Conservation (phyloP, 2,888 invertebrate genomes). For the Troides helena region DNA sequence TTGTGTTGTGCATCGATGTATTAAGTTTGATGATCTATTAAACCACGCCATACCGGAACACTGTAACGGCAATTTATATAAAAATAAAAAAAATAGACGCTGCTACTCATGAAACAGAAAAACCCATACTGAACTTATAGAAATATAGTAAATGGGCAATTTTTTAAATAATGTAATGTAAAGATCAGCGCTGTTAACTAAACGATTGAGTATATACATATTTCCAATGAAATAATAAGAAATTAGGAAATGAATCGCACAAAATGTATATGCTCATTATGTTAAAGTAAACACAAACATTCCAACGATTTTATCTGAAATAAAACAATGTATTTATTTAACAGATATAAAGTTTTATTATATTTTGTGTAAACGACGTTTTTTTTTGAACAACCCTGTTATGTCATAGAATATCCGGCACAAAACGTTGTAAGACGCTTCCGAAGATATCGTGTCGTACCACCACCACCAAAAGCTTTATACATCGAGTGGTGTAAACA, state of each 20-base stretch:
- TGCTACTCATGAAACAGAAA: background rate
- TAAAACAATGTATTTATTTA: background rate
- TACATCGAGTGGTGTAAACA: background rate
- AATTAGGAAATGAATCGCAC: background rate
- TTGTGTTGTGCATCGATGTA: background rate
- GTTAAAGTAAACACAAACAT: background rate
- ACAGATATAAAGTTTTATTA: background rate
- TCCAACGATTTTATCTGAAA: background rate
- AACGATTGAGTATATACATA: background rate
- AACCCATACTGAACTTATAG: too few relatives aligned
- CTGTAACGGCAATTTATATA: background rate
- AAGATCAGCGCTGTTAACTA: background rate
- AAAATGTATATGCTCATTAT: slow-evolving; percentile 4
- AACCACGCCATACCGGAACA: background rate
- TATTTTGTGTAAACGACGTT: background rate
- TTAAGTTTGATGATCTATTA: background rate
- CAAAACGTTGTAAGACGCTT: background rate
- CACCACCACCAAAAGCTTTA: background rate
- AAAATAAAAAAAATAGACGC: background rate
- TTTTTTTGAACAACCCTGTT: background rate
- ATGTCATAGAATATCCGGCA: background rate
- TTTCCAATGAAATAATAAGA: background rate
- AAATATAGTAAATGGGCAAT: background rate
- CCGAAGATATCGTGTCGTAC: background rate
- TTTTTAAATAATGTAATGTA: background rate